Conservation (phyloP, 2,888 invertebrate genomes). For the Polymixis flavicincta region DNA sequence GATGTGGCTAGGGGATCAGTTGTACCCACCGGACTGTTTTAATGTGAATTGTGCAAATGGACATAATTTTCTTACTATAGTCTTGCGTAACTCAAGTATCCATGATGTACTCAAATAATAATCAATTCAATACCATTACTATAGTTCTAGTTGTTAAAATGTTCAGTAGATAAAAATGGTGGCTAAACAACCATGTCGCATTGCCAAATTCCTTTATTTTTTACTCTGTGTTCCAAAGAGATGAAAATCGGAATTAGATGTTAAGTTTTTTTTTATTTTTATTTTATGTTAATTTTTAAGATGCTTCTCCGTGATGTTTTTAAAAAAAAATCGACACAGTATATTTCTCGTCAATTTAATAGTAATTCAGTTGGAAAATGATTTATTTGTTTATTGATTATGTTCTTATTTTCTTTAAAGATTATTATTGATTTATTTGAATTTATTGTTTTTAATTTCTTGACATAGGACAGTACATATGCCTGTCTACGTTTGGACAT, state of each 20-base stretch:
- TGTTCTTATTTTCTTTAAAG: not conserved
- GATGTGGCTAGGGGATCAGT: slow-evolving; percentile 60
- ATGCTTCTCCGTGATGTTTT: slow-evolving; percentile 50
- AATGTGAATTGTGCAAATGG: slow-evolving; percentile 63
- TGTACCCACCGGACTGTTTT: slow-evolving; percentile 71
- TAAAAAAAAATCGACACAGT: slow-evolving; percentile 59
- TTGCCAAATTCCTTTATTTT: slow-evolving; percentile 84
- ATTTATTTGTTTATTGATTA: not conserved
- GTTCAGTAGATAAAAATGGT: slow-evolving; percentile 78
- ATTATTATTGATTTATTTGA: slow-evolving; percentile 15
- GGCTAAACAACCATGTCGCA: slow-evolving; percentile 77
- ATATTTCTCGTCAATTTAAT: slow-evolving; percentile 25
- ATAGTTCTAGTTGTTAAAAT: slow-evolving; percentile 74
- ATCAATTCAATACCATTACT: slow-evolving; percentile 73
- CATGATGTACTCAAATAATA: slow-evolving; percentile 75
- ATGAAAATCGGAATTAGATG: slow-evolving; percentile 82
- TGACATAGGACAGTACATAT: slow-evolving; percentile 30
- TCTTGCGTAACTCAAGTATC: slow-evolving; percentile 74
- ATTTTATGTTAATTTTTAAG: slow-evolving; percentile 60
- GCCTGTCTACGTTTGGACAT: slow-evolving; percentile 30
- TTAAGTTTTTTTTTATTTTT: slow-evolving; percentile 74
- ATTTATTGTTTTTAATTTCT: slow-evolving; percentile 23
- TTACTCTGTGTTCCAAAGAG: slow-evolving; percentile 87
- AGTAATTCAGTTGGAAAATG: not conserved
- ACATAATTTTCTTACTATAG: slow-evolving; percentile 63